These are phyloP conservation scores for Anthopleura xanthogrammica DNA, from an alignment of 92 coral and sea anemone species.

Conservation along the genomic window DNA sequence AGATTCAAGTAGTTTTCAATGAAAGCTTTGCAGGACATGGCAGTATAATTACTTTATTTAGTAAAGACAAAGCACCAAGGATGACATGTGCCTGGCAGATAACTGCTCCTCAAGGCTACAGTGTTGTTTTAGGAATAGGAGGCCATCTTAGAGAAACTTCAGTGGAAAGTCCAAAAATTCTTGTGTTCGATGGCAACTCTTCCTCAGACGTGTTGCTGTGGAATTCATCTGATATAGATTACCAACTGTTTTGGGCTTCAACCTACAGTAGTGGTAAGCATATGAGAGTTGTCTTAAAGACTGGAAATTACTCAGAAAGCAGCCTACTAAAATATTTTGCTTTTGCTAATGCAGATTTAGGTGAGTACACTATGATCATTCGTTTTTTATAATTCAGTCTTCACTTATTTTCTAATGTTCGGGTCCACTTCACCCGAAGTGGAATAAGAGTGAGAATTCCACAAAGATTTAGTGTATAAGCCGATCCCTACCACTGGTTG, in stretches of 20 bases:
- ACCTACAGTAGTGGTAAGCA: conserved; percentile 3
- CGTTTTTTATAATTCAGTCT: too few species aligned
- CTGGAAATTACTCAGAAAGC: neutral
- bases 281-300: conserved; percentile 27
- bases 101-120: conserved; percentile 49
- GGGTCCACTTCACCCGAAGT: too few species aligned
- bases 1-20: neutral
- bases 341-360: neutral
- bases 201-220: conserved; percentile 24
- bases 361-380: neutral
- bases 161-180: conserved; percentile 12
- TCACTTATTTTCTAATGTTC: too few species aligned
- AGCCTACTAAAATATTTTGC: neutral
- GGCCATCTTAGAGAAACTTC: neutral
- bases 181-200: conserved; percentile 35
- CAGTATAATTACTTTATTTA: neutral
- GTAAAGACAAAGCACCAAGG: neutral
- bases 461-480: too few species aligned
- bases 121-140: neutral
- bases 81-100: conserved; percentile 53
- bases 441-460: too few species aligned
- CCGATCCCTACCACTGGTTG: too few species aligned
- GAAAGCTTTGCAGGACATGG: neutral
- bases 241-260: too few species aligned
- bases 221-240: conserved; percentile 19